These are phyloP conservation scores for Stenopsyche tienmushanensis DNA, from an alignment of 1,140 invertebrate species.

Conservation along the genomic window DNA sequence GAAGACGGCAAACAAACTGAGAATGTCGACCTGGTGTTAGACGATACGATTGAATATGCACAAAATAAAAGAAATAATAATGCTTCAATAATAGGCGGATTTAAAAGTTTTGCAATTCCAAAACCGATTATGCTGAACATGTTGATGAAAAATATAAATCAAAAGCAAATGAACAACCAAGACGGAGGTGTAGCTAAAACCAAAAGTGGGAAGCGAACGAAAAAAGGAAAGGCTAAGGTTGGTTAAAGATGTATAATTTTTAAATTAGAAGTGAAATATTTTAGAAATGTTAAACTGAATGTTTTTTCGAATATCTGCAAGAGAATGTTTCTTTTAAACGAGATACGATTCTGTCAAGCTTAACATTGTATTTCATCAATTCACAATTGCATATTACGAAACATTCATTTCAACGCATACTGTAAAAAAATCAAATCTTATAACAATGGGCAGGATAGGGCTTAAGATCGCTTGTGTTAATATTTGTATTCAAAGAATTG, in stretches of 20 bases:
- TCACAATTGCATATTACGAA: no score
- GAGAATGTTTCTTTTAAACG: no score
- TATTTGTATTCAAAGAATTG: no score
- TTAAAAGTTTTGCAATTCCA: constrained; percentile 56
- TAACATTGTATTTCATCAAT: no score
- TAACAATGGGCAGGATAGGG: no score
- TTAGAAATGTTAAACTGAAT: neutral
- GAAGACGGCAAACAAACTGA: neutral
- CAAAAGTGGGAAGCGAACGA: neutral
- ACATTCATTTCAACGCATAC: no score
- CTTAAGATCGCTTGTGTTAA: no score
- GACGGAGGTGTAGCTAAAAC: neutral
- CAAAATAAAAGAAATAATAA: neutral
- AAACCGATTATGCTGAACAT: constrained; percentile 55
- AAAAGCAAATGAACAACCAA: constrained; percentile 5
- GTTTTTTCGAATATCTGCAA: no score
- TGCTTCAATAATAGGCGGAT: constrained; percentile 46
- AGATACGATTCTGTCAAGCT: no score
- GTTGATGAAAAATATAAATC: constrained; percentile 26
- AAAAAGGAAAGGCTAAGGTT: constrained; percentile 22
- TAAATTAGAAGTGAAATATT: neutral
- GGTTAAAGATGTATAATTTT: neutral
- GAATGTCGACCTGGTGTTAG: constrained; percentile 14
- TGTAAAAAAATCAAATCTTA: no score
- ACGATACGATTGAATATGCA: constrained; percentile 27